Conservation (phyloP, 2,888 invertebrate genomes). For the Azorinus chamasolen region DNA sequence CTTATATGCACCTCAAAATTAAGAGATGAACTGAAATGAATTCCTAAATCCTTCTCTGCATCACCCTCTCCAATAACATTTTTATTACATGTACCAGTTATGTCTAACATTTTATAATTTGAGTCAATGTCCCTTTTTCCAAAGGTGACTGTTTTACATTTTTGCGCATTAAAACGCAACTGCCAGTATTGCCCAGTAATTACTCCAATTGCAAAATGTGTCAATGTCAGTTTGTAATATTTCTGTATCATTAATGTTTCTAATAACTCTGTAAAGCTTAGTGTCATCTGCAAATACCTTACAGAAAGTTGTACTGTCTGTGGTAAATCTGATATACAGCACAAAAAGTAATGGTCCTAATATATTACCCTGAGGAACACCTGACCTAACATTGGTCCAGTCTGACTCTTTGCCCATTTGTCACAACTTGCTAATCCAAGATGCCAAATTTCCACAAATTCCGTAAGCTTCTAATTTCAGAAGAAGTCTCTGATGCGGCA, state of each 20-base stretch:
- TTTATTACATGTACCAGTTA: not conserved
- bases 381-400: conserved; percentile 4
- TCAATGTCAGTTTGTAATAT: conserved; percentile 29
- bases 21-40: conserved; percentile 15
- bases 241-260: not conserved
- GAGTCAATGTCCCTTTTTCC: conserved; percentile 5
- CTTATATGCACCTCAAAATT: conserved; percentile 25
- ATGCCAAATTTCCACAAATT: not conserved
- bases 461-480: not conserved
- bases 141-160: conserved; percentile 23
- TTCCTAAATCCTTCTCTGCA: conserved; percentile 14
- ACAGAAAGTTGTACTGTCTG: conserved; percentile 2
- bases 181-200: conserved; percentile 24
- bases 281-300: conserved; percentile 37
- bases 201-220: conserved; percentile 31
- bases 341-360: conserved; percentile 25
- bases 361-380: conserved; percentile 7
- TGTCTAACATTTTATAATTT: conserved; percentile 22
- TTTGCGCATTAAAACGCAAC: conserved; percentile 24
- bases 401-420: too few relatives aligned
- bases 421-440: conserved; percentile 6
- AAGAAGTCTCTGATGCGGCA: conserved; percentile 1
- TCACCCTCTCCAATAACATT: conserved; percentile 1
- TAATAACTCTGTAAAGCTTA: conserved; percentile 18
- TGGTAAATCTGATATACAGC: conserved; percentile 24